Conservation (phyloP, 23 tunicate species). For the Pegea sp. region DNA sequence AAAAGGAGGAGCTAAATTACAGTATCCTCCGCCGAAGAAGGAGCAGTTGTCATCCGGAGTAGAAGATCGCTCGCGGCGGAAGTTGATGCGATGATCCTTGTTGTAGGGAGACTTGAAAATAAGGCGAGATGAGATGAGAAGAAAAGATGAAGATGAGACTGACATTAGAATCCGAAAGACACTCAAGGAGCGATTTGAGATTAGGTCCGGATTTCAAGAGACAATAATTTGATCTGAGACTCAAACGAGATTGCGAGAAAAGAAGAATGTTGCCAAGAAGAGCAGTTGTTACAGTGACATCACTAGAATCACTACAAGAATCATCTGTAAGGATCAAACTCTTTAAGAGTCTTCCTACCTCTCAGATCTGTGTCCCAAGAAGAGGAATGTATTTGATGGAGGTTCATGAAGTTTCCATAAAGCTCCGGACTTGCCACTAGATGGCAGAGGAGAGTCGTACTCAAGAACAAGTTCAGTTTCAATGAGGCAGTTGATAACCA, state of each 20-base stretch:
- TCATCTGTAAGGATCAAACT: too few relatives aligned
- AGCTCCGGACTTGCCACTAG: conserved; percentile 1
- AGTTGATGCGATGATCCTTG: conserved; percentile 14
- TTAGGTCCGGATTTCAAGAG: conserved; percentile 39
- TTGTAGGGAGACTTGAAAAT: conserved; percentile 5
- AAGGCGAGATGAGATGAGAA: not conserved
- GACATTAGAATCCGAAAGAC: conserved; percentile 10
- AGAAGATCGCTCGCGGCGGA: conserved; percentile 3
- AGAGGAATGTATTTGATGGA: not conserved
- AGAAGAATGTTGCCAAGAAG: conserved; percentile 47
- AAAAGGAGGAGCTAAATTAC: conserved; percentile 5
- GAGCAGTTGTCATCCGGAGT: not conserved
- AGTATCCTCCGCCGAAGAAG: not conserved
- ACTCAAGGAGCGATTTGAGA: conserved; percentile 23
- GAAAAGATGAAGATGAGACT: not conserved
- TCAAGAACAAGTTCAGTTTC: conserved; percentile 50
- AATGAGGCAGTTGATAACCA: conserved; percentile 43
- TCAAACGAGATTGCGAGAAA: conserved; percentile 27
- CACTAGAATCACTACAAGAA: too few relatives aligned
- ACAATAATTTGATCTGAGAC: conserved; percentile 24
- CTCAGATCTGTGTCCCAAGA: not conserved
- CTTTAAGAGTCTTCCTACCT: too few relatives aligned
- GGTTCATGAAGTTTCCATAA: not conserved
- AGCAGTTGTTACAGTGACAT: conserved; percentile 1
- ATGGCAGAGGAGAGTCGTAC: conserved; percentile 23